Conservation (phyloP, 2,797 vertebrate genomes). For the Antrozous pallidus region DNA sequence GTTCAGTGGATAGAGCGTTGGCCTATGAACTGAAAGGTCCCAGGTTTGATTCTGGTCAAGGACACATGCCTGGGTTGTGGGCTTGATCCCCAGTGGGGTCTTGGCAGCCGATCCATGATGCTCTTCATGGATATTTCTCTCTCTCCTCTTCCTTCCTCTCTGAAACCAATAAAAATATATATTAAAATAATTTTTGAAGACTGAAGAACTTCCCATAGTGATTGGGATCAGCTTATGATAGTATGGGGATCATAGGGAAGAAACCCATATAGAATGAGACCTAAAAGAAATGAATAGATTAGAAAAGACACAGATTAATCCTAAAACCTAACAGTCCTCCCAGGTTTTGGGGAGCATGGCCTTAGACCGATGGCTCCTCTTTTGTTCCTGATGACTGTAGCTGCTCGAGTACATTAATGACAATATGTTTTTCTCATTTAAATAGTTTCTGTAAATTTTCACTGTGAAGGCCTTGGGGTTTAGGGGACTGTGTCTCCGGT, state of each 20-base stretch:
- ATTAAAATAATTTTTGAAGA: too few relatives aligned
- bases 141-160: too few relatives aligned
- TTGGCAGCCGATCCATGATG: too few relatives aligned
- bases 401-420: neutral
- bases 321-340: neutral
- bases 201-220: neutral
- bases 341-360: constrained; percentile 26
- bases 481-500: neutral
- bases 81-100: too few relatives aligned
- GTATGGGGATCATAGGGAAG: fast-evolving
- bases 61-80: too few relatives aligned
- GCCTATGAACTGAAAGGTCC: too few relatives aligned
- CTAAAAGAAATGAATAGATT: constrained; percentile 49
- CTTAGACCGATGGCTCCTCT: neutral
- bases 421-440: neutral
- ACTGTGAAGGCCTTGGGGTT: neutral
- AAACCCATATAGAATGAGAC: neutral
- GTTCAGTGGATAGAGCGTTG: too few relatives aligned
- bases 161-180: too few relatives aligned
- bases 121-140: too few relatives aligned
- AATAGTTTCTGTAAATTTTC: neutral
- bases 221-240: neutral
- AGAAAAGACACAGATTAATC: neutral
- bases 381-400: constrained; percentile 19
- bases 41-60: too few relatives aligned